Evolutionary conservation across 1,140 invertebrate species (phyloP).

Genomic region (Lasioglossum baleicum): DNA sequence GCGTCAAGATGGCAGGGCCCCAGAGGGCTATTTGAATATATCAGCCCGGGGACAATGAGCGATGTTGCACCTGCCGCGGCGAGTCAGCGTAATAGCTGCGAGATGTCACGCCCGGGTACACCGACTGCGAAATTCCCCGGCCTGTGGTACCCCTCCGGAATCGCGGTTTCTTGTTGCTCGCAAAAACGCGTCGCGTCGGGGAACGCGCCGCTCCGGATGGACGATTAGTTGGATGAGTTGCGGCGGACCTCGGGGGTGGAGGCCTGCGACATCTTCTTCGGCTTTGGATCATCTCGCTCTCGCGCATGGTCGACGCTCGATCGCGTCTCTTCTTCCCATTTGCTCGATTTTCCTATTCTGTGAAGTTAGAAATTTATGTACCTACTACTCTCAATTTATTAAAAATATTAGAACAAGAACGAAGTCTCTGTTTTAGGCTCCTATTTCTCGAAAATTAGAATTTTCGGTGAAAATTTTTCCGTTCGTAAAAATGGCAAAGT

Average conservation of each 20-base stretch:
- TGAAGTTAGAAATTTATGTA: no score
- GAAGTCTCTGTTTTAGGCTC: no score
- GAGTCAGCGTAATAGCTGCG: slow-evolving; percentile 75
- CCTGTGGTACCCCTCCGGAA: no score
- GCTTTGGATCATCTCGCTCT: neutral
- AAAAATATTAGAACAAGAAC: no score
- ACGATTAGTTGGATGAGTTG: slow-evolving; percentile 45
- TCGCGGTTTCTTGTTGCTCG: slow-evolving; percentile 2
- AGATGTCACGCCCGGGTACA: slow-evolving; percentile 72
- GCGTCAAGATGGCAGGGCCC: slow-evolving; percentile 61
- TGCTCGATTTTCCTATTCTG: neutral
- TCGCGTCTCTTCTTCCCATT: neutral
- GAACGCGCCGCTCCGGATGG: slow-evolving; percentile 35
- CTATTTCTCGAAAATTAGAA: no score
- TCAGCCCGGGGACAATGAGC: slow-evolving; percentile 74
- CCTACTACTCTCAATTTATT: no score
- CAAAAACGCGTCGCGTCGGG: neutral
- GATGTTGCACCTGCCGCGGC: slow-evolving; percentile 75
- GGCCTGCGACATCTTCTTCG: slow-evolving; percentile 14
- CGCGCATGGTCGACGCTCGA: neutral
- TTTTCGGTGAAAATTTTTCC: no score
- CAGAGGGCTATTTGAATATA: slow-evolving; percentile 71
- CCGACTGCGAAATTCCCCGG: neutral
- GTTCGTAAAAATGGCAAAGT: no score
- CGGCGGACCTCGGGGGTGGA: slow-evolving; percentile 16